Percentiles rank a stretch among this genome's conserved stretches.
phyloP scores from a whole-genome alignment of 2,797 vertebrate species.

The Manis crassicaudata region DNA sequence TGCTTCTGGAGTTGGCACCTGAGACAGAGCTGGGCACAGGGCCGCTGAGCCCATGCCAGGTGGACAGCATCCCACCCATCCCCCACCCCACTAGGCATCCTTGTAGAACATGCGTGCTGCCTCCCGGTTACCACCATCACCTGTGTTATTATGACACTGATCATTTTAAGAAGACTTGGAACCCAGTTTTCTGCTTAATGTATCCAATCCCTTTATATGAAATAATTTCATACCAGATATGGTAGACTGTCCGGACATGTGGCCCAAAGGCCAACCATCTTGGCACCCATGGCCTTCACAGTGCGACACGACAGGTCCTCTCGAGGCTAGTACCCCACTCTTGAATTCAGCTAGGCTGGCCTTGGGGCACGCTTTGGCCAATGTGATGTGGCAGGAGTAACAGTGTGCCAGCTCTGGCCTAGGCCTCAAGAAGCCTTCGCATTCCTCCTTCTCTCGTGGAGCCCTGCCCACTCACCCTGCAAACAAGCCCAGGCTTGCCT shows the following conservation, averaged over 20 bases:
- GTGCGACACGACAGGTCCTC: accelerated
- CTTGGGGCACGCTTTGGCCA: background rate
- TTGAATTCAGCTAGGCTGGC: background rate
- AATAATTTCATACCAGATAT: background rate
- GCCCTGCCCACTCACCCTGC: background rate
- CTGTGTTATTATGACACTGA: too few species aligned
- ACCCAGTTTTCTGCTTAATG: background rate
- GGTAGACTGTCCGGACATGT: accelerated
- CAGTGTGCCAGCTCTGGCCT: background rate
- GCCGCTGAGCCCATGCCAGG: background rate
- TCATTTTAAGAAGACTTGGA: background rate
- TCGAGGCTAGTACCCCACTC: background rate
- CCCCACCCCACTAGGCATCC: accelerated
- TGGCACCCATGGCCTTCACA: background rate
- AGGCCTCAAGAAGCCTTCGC: background rate
- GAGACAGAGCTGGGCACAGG: accelerated
- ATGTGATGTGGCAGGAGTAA: background rate
- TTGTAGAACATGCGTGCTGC: accelerated
- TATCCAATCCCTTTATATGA: background rate
- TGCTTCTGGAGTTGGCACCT: background rate
- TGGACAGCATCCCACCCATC: background rate
- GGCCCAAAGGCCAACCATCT: background rate
- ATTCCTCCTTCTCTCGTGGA: background rate
- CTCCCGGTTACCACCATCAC: accelerated
- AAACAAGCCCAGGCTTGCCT: background rate